Conservation (phyloP, 2,113 vertebrate species). For the Bambusicola thoracicus region DNA sequence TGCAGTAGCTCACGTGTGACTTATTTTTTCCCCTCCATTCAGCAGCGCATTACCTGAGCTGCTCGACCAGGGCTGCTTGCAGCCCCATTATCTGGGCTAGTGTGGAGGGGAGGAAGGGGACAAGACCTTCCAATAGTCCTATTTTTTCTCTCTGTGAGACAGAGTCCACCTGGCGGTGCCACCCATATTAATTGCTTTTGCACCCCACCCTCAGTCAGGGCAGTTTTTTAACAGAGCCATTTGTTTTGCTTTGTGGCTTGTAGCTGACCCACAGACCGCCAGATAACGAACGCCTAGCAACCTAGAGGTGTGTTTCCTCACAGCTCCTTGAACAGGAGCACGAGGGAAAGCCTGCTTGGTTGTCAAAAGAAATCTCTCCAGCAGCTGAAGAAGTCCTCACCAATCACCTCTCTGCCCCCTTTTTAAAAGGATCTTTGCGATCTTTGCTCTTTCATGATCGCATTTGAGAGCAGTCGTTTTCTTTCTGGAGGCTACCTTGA, state of each 20-base stretch:
- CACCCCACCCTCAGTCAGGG: not conserved
- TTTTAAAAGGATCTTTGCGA: not conserved
- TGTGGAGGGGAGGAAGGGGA: not conserved
- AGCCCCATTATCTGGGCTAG: too few species aligned
- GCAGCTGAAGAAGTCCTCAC: not conserved
- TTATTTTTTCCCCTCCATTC: not conserved
- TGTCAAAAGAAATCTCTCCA: not conserved
- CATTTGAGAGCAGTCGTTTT: not conserved
- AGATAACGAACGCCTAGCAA: slow-evolving; percentile 16
- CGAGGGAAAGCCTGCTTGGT: not conserved
- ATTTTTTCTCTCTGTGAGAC: not conserved
- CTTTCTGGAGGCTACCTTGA: not conserved
- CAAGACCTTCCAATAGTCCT: not conserved
- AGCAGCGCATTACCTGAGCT: not conserved
- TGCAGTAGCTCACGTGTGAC: not conserved
- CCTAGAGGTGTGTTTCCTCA: not conserved
- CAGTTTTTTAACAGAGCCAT: not conserved
- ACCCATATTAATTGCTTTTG: not conserved
- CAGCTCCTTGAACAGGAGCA: slow-evolving; percentile 5
- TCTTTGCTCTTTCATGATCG: not conserved
- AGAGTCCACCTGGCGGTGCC: not conserved
- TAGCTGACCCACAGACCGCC: not conserved
- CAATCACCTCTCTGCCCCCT: not conserved
- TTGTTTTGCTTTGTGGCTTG: not conserved
- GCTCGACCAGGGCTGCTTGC: not conserved